Base-by-base conservation (phyloP, 2,797 vertebrate genomes). In the Geotrypetes seraphini region DNA sequence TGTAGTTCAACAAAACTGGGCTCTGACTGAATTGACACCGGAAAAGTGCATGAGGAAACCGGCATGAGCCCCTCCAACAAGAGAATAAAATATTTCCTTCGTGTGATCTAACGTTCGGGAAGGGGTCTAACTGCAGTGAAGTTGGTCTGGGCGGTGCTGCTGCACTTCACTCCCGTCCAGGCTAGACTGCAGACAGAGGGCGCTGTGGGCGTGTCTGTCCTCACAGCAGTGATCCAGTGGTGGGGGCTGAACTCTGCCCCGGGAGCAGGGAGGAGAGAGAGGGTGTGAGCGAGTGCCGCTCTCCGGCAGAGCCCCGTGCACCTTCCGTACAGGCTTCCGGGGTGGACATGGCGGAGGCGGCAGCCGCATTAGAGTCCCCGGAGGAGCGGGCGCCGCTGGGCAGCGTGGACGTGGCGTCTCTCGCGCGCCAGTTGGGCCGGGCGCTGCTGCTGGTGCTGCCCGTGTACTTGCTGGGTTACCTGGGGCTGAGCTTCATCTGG, bases 401-500 rank as follows among this genome's bases (percentile, higher is more conserved):
- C n/a, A 79, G 75, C 33, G 69, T 75, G 66, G 82, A 85, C 29
- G 48, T 91, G 52, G 66, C 79, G 6, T 83, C 83, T 21, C 75
- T 92, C 71, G 81, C 89, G 71, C 75, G 88, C 32, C 86, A 88
- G 59, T 91, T 96, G 11, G 89, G 76, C 32, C 88, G 90, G 69
- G 90, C 88, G 20, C 96, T 98, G 31, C 82, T 82, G 25, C 25
- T 92, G 36, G 75, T 98, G 31, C 79, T 96, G 28, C 94, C 94
- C 0, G 90, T 97, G 36, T 98, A 97, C 18, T 28, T 90, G 21
- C 42, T 96, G 59, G 94, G 94, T 23, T 97, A 96, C 70, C 78
- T 96, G 34, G 93, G 88, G 50, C 79, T 96, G 70, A 97, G 94
- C 65, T 97, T 98, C 66, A 97, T 91, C 60, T 98, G 94, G 94